A percentile compares a stretch with the other conserved stretches of the same genome.
Conservation (phyloP, 2,113 vertebrate species). For the Zosterops hypoxanthus region DNA sequence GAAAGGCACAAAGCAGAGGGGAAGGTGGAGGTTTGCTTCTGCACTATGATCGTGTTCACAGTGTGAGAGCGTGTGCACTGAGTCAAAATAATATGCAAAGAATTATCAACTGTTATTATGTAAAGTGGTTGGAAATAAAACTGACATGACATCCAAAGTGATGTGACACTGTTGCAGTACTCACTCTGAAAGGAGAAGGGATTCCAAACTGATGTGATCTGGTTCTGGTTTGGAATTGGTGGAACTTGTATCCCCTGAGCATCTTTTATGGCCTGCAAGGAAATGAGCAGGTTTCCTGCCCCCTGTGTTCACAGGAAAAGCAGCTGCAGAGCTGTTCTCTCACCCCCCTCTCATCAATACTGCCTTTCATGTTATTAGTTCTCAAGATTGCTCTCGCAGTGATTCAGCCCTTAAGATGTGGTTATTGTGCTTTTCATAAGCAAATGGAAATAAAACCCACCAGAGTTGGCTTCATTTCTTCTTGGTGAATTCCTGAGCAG, state of each 20-base stretch:
- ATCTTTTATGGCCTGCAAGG: not conserved
- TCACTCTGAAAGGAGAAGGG: not conserved
- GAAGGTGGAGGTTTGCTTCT: not conserved
- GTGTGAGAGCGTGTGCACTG: rapidly evolving
- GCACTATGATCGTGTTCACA: not conserved
- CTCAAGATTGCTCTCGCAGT: not conserved
- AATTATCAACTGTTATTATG: not conserved
- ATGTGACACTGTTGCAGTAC: not conserved
- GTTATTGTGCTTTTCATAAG: not conserved
- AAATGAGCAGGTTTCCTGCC: not conserved
- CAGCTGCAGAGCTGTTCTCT: not conserved
- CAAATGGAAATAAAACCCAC: not conserved
- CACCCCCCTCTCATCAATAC: not conserved
- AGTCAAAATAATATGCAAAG: not conserved
- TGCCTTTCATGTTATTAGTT: not conserved
- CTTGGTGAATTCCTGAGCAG: not conserved
- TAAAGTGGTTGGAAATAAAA: not conserved
- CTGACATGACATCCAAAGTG: not conserved
- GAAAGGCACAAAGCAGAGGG: not conserved
- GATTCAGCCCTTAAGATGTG: conserved; percentile 6
- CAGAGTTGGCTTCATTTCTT: not conserved
- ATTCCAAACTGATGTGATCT: not conserved
- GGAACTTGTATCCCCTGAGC: not conserved
- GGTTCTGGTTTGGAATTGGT: not conserved
- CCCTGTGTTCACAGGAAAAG: not conserved